Conservation (phyloP, 1,140 invertebrate species). For the Muscidifurax raptorellus region DNA sequence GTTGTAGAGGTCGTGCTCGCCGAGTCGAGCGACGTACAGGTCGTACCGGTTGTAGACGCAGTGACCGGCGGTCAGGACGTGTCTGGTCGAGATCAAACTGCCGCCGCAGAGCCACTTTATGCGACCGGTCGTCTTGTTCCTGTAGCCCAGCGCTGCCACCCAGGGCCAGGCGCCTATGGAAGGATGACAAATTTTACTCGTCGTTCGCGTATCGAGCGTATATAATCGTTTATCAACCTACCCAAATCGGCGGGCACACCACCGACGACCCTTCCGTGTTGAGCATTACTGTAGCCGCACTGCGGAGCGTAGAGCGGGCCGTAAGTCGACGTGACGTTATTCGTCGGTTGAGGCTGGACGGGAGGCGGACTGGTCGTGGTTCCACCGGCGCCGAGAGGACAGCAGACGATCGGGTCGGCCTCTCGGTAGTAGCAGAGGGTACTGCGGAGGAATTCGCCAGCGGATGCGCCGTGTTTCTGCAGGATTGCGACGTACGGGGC, state of each 20-base stretch:
- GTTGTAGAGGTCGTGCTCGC: slow-evolving; percentile 82
- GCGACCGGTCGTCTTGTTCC: slow-evolving; percentile 68
- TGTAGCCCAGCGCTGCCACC: slow-evolving; percentile 83
- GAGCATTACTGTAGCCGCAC: slow-evolving; percentile 63
- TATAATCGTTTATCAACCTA: too few species aligned
- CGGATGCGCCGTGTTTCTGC: slow-evolving; percentile 57
- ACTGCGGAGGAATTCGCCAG: slow-evolving; percentile 70
- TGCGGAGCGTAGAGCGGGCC: slow-evolving; percentile 57
- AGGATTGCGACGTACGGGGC: slow-evolving; percentile 69
- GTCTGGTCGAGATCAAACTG: slow-evolving; percentile 83
- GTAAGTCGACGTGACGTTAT: not conserved
- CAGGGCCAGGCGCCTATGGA: slow-evolving; percentile 82
- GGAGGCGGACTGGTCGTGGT: not conserved
- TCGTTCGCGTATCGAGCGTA: too few species aligned
- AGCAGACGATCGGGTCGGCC: slow-evolving; percentile 76
- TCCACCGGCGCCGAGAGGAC: slow-evolving; percentile 55
- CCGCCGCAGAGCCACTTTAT: slow-evolving; percentile 85
- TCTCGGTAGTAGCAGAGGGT: slow-evolving; percentile 75
- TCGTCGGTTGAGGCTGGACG: not conserved
- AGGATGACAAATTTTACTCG: not conserved
- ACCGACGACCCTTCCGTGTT: slow-evolving; percentile 59
- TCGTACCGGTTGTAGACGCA: slow-evolving; percentile 81
- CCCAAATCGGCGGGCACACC: slow-evolving; percentile 63
- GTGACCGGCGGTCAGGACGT: slow-evolving; percentile 89
- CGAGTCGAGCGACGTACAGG: slow-evolving; percentile 81